Evolutionary conservation across 2,797 vertebrate species (phyloP), one percentile per base, ranked within the genome.

Genomic region (Anas capensis): DNA sequence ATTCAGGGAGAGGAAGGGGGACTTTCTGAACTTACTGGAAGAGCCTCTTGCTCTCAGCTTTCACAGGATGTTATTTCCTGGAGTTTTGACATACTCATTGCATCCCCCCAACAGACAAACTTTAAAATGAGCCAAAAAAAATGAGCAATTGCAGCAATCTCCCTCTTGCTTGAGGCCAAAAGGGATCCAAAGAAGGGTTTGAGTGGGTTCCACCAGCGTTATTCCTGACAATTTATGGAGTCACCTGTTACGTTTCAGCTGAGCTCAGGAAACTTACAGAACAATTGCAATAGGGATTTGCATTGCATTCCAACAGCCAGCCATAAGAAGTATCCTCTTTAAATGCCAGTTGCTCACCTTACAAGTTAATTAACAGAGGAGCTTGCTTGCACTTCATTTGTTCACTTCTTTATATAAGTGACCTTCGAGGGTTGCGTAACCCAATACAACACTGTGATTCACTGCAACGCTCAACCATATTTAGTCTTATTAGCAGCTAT

Each of bases 401-500:
- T 90, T 93, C 92, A 8, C 44, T 95, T 91, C 72, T 94, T 97
- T 97, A 96, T 38, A 36, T 96, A 97, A 97, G 95, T 94, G 95
- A 97, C 97, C 93, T 97, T 94, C 89, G 84, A 79, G 19, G 3
- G 82, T 96, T 97, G 81, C 91, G 56, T 96, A 97, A 97, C 75
- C 90, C 79, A 71, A 38, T 42, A 76, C 71, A 92, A 72, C 69
- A 53, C 92, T 71, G 51, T 97, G 96, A 97, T 96, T 97, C 96
- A 96, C 89, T 86, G 83, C 73, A 75, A 92, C 38, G 61, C 73
- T 96, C 93, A 96, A 84, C 95, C 92, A 93, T 95, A 87, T 86
- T 96, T 94, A 93, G 91, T 95, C 92, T 95, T 96, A 97, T 97
- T 97, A 97, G 75, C 86, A 95, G 93, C 86, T 97, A 96, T 92